phyloP scores from a whole-genome alignment of 2,797 vertebrate genomes.

The Muscicapa comitata region DNA sequence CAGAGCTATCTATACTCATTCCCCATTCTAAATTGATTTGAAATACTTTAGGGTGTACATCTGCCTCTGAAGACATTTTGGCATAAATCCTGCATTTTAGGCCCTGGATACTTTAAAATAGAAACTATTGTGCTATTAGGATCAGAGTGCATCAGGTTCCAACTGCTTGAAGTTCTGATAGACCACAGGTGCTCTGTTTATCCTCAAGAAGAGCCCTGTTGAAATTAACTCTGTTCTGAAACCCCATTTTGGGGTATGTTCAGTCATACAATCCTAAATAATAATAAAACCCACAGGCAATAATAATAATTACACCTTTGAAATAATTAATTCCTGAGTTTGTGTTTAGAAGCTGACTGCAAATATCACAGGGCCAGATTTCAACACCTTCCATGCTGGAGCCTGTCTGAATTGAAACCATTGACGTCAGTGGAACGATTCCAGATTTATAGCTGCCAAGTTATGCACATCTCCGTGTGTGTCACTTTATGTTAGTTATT shows the following conservation, averaged over 20 bases:
- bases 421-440: conserved; percentile 57
- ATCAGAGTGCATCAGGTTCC: neutral
- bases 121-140: neutral
- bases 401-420: conserved; percentile 21
- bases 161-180: neutral
- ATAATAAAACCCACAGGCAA: neutral
- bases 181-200: neutral
- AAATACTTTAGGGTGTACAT: neutral
- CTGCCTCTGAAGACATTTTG: neutral
- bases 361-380: conserved; percentile 41
- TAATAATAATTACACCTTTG: neutral
- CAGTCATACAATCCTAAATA: neutral
- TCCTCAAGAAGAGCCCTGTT: neutral
- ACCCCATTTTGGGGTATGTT: neutral
- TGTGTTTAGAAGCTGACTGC: conserved; percentile 18
- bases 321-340: neutral
- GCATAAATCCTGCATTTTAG: neutral
- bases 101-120: neutral
- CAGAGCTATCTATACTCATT: neutral
- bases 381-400: conserved; percentile 14
- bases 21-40: neutral
- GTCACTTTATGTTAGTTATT: conserved; percentile 46
- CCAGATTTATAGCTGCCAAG: conserved; percentile 64
- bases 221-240: neutral
- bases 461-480: conserved; percentile 57